Base-by-base conservation (phyloP, 2,797 vertebrate species). In the Periparus ater region DNA sequence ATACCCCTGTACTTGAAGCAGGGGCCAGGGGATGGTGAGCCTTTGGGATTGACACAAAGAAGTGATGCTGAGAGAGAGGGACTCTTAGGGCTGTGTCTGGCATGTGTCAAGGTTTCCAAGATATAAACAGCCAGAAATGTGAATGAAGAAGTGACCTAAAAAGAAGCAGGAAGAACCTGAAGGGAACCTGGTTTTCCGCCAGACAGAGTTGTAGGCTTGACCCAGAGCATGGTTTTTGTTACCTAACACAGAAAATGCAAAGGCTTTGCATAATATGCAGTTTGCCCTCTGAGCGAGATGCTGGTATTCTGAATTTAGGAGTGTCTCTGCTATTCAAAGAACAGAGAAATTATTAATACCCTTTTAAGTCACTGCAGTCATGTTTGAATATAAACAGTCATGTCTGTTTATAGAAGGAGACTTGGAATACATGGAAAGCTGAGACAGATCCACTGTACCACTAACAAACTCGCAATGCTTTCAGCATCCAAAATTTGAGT, bases 1-100 rank as follows among this genome's bases (percentile, higher is more conserved):
- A 60, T 10, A 27, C 4, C 7, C 30, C 47, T 78, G 6, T 16
- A 2, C 16, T 13, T 73, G 67, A 19, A n/a, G 62, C 38, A 12
- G 40, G 66, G 6, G 2, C 0, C 2, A 75, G 34, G 15, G 9
- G 1, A 1, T 23, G 21, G 8, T 20, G 51, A 62, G 13, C 23
- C 20, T 57, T 75, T 36, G 45, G 11, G 15, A 68, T 40, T 26
- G 48, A 38, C 63, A 36, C 27, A 55, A 19, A 44, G 47, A 14
- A 42, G 11, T 9, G 77, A 58, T 75, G 47, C 47, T 78, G 25
- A 68, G 34, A 57, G 27, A 26, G 30, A 5, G 21, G 40, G 60
- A 11, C 26, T 81, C 22, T 45, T n/a, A 42, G 72, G 36, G 19
- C n/a, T 80, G 0, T 26, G 30, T 65, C 44, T 78, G 58, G 11